Evolutionary conservation across 2,888 invertebrate species (phyloP).

Genomic region (Cheilosia pagana): DNA sequence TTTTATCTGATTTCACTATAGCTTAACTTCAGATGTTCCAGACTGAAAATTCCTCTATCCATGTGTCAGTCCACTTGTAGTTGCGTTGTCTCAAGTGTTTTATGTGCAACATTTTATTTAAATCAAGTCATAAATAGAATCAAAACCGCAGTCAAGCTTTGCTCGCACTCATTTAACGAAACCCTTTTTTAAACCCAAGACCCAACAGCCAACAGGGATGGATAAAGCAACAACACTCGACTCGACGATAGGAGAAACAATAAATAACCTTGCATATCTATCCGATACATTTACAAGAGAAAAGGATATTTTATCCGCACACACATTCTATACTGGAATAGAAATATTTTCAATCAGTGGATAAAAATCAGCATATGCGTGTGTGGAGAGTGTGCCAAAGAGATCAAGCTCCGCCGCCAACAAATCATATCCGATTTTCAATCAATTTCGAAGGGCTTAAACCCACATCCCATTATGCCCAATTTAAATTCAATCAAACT

Average conservation of each 20-base stretch:
- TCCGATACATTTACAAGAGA: slow-evolving; percentile 6
- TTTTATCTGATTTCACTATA: too few species aligned
- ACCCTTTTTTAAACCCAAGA: too few species aligned
- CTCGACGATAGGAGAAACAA: slow-evolving; percentile 27
- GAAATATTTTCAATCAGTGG: slow-evolving; percentile 38
- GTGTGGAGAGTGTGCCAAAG: not conserved
- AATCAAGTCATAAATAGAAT: too few species aligned
- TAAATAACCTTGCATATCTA: slow-evolving; percentile 48
- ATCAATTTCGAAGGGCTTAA: slow-evolving; percentile 74
- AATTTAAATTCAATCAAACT: slow-evolving; percentile 75
- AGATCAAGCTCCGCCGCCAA: slow-evolving; percentile 34
- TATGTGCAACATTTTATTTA: too few species aligned
- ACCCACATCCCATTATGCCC: slow-evolving; percentile 75
- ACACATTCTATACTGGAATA: slow-evolving; percentile 5
- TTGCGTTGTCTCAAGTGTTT: too few species aligned
- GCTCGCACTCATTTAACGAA: too few species aligned
- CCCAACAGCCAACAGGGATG: too few species aligned
- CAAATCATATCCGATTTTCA: slow-evolving; percentile 75
- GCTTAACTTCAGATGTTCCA: too few species aligned
- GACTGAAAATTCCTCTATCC: too few species aligned
- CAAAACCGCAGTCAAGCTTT: too few species aligned
- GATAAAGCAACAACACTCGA: not conserved
- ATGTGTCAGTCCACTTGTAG: too few species aligned
- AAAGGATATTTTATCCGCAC: not conserved
- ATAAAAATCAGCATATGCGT: slow-evolving; percentile 44